Evolutionary conservation across 2,797 vertebrate species (phyloP), one percentile per base, ranked within the genome.

Genomic region (Mergus octosetaceus): DNA sequence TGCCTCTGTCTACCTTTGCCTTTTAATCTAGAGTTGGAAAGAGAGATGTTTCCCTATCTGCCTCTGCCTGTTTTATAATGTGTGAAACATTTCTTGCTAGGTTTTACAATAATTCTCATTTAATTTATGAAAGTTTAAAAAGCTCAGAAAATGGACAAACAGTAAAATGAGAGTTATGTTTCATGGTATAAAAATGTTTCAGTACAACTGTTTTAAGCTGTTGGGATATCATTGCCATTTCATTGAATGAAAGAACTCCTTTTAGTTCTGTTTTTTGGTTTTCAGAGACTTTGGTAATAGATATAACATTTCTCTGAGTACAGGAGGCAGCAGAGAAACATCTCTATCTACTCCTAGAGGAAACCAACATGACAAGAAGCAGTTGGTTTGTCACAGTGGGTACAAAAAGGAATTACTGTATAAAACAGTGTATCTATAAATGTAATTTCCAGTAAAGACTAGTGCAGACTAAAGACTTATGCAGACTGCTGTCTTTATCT

Each of bases 361-460:
- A 93, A 34, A 65, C 39, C 45, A 10, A 65, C 69, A 88, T 9
- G 24, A 69, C 69, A 89, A 77, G 43, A 13, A 81, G 51, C 41
- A 71, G n/a, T 11, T 85, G 84, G 75, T 62, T 41, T 34, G 65
- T 85, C 91, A 83, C 78, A 88, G 64, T 32, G 10, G 70, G 74
- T 36, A 49, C 73, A 68, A 91, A 94, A 83, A 6, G 0, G 58
- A 79, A 91, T 56, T 79, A 54, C 74, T 71, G 7, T 60, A 78
- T 85, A 57, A 91, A 95, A 85, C 21, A 69, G 9, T 77, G n/a
- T 87, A 75, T 82, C 83, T 85, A 81, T 70, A 93, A 93, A 94
- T 74, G 61, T 73, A 77, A 90, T 87, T 93, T 95, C 43, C 83
- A 89, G 69, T 87, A 92, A 93, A 75, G 51, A 64, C 45, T 43